phyloP scores from a whole-genome alignment of 2,797 vertebrate species.

The Pristis pectinata region DNA sequence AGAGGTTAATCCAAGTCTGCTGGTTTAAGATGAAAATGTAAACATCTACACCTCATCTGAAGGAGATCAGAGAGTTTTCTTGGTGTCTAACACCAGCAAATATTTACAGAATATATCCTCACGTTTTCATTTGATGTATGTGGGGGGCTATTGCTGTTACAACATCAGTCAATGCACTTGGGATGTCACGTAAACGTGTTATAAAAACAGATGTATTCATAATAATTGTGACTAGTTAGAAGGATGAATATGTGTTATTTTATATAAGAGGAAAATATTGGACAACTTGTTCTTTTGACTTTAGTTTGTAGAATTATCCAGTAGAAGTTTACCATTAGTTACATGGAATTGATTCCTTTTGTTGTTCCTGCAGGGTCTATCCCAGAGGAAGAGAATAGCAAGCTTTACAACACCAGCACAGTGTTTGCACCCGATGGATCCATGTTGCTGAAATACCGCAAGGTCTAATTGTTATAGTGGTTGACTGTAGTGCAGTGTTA shows the following conservation, averaged over 20 bases:
- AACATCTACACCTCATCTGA: neutral
- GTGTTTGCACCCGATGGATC: conserved; percentile 86
- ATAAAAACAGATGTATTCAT: neutral
- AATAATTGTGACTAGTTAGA: neutral
- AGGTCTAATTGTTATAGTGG: conserved; percentile 58
- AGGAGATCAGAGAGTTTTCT: neutral
- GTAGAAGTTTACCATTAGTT: neutral
- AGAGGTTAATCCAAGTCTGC: neutral
- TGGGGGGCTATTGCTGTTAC: neutral
- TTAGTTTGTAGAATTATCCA: neutral
- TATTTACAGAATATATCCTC: neutral
- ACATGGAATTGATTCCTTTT: no score
- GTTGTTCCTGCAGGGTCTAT: conserved; percentile 74
- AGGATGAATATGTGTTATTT: neutral
- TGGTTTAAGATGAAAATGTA: neutral
- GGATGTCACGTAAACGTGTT: neutral
- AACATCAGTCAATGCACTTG: neutral
- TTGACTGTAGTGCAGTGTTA: neutral
- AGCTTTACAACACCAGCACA: conserved; percentile 81
- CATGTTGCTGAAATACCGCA: conserved; percentile 81
- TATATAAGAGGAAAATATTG: neutral
- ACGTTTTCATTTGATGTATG: neutral
- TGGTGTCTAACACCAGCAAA: neutral
- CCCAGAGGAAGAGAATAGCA: conserved; percentile 82
- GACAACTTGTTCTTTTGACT: neutral